Percentiles rank a stretch among this genome's conserved stretches.
phyloP scores from a whole-genome alignment of 2,888 invertebrate species.

The Desoria tigrina region DNA sequence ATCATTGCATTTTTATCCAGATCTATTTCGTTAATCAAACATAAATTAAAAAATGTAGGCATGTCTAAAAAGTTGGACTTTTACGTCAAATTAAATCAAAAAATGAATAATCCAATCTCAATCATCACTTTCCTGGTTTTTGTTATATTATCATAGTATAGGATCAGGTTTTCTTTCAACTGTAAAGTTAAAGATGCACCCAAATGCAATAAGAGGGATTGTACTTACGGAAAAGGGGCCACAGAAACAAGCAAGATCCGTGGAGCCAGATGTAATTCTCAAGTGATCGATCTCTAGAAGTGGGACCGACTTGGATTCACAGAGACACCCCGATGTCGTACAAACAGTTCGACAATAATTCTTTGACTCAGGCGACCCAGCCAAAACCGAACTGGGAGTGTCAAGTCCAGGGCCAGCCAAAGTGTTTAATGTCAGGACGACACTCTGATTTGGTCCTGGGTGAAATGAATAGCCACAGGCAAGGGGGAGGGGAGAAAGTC shows the following conservation, averaged over 20 bases:
- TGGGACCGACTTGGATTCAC: not conserved
- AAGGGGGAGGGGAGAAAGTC: constrained; percentile 6
- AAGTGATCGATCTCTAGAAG: constrained; percentile 15
- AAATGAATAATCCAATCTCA: too few relatives aligned
- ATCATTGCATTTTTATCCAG: too few relatives aligned
- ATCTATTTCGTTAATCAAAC: too few relatives aligned
- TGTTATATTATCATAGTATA: too few relatives aligned
- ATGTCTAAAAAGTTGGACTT: too few relatives aligned
- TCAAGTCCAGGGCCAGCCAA: not conserved
- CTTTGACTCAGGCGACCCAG: constrained; percentile 6
- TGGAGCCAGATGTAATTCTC: constrained; percentile 13
- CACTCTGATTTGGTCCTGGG: constrained; percentile 19
- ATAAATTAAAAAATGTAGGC: too few relatives aligned
- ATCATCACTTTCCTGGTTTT: too few relatives aligned
- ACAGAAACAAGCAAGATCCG: constrained; percentile 14
- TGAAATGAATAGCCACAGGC: constrained; percentile 19
- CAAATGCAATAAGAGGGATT: too few relatives aligned
- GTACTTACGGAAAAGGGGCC: constrained; percentile 9
- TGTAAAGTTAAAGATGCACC: too few relatives aligned
- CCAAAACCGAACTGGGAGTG: not conserved
- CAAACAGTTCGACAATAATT: constrained; percentile 15
- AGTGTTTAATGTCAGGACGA: constrained; percentile 16
- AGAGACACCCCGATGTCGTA: constrained; percentile 14
- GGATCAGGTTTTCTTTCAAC: too few relatives aligned
- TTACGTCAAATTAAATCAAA: too few relatives aligned